Conservation (phyloP, 1,140 invertebrate species). For the Leptopilina clavipes region DNA sequence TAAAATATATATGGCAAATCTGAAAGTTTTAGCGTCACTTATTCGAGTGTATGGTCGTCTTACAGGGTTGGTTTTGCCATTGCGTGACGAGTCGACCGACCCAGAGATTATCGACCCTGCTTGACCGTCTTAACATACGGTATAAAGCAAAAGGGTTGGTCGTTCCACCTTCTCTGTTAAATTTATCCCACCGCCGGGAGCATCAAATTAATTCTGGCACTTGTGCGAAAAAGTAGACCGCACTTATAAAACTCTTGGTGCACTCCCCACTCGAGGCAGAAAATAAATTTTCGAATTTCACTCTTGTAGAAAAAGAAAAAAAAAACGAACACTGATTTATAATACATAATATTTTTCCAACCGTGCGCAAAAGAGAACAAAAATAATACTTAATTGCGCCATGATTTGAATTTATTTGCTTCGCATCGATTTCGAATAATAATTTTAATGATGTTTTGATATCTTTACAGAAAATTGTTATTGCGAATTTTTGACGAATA, state of each 20-base stretch:
- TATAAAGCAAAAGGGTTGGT: conserved; percentile 30
- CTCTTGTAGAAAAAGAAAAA: no score
- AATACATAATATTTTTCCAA: no score
- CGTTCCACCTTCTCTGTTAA: conserved; percentile 34
- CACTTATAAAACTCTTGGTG: not conserved
- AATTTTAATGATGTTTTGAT: no score
- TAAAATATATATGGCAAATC: not conserved
- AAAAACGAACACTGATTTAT: not conserved
- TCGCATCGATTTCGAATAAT: no score
- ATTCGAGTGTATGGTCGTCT: not conserved
- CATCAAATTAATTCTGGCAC: conserved; percentile 31
- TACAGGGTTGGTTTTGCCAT: conserved; percentile 14
- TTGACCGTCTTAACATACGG: conserved; percentile 32
- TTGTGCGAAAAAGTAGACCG: conserved; percentile 18
- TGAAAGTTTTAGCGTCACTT: conserved; percentile 34
- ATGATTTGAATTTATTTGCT: no score
- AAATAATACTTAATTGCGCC: no score
- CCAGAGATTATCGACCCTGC: conserved; percentile 32
- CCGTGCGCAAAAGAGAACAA: no score
- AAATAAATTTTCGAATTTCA: not conserved
- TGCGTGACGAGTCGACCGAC: conserved; percentile 32
- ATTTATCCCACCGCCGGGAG: conserved; percentile 22
- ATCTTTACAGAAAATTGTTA: no score
- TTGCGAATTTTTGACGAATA: no score
- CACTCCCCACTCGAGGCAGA: not conserved